phyloP scores from a whole-genome alignment of 2,888 invertebrate species.

The Branchipolynoe longqiensis region DNA sequence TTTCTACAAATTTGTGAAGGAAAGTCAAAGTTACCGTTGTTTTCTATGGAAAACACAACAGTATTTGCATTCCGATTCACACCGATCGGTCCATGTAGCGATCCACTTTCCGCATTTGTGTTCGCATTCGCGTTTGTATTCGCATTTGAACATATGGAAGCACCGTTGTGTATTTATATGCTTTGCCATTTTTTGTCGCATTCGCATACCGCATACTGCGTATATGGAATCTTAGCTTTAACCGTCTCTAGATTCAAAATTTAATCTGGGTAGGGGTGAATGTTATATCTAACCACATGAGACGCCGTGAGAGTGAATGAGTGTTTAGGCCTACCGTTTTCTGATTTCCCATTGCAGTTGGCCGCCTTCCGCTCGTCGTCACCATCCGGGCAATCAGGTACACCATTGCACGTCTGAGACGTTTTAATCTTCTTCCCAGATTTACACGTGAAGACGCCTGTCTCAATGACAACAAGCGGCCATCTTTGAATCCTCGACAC shows the following conservation, averaged over 20 bases:
- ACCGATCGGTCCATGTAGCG: no score
- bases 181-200: no score
- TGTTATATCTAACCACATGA: neutral
- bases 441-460: slow-evolving; percentile 2
- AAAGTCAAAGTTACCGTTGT: no score
- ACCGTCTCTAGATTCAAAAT: neutral
- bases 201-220: no score
- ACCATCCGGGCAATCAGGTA: neutral
- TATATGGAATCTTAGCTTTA: no score
- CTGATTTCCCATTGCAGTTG: neutral
- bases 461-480: neutral
- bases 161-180: no score
- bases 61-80: no score
- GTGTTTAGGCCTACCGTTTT: neutral
- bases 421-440: neutral
- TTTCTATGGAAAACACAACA: no score
- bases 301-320: neutral
- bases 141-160: no score
- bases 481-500: neutral
- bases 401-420: slow-evolving; percentile 5
- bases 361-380: neutral
- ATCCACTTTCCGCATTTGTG: no score
- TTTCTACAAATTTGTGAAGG: no score
- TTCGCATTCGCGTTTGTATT: no score
- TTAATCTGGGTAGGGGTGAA: neutral